These are phyloP conservation scores for Euproctis similis DNA, from an alignment of 2,888 invertebrate species.

Conservation along the genomic window DNA sequence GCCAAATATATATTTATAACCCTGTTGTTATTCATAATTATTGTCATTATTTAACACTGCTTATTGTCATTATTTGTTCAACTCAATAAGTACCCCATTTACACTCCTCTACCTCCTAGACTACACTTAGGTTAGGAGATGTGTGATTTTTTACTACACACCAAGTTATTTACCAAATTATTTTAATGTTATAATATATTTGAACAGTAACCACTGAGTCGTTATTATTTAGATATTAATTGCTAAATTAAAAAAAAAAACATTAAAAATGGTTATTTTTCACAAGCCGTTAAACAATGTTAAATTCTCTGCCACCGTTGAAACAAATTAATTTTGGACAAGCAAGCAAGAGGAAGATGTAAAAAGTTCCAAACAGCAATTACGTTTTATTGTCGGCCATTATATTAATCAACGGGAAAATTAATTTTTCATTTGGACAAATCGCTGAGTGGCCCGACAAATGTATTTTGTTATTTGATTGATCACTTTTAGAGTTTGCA, in stretches of 20 bases:
- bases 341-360: constrained; percentile 73
- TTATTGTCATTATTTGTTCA: too few species aligned
- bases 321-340: constrained; percentile 70
- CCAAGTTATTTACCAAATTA: too few species aligned
- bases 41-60: too few species aligned
- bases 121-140: too few species aligned
- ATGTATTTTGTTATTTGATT: constrained; percentile 63
- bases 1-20: too few species aligned
- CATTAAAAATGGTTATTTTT: constrained; percentile 8
- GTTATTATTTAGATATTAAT: too few species aligned
- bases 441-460: constrained; percentile 61
- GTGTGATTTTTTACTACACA: too few species aligned
- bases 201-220: too few species aligned
- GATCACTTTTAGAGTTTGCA: constrained; percentile 44
- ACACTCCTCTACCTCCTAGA: too few species aligned
- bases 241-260: not conserved
- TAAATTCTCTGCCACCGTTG: constrained; percentile 30
- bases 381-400: constrained; percentile 69
- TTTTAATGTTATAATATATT: too few species aligned
- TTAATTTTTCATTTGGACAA: constrained; percentile 75
- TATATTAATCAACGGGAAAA: constrained; percentile 74
- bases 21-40: too few species aligned
- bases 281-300: constrained; percentile 17
- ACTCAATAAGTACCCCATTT: too few species aligned
- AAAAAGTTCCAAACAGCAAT: constrained; percentile 73